Conservation (phyloP, 2,888 invertebrate genomes). For the Tetranychus truncatus region DNA sequence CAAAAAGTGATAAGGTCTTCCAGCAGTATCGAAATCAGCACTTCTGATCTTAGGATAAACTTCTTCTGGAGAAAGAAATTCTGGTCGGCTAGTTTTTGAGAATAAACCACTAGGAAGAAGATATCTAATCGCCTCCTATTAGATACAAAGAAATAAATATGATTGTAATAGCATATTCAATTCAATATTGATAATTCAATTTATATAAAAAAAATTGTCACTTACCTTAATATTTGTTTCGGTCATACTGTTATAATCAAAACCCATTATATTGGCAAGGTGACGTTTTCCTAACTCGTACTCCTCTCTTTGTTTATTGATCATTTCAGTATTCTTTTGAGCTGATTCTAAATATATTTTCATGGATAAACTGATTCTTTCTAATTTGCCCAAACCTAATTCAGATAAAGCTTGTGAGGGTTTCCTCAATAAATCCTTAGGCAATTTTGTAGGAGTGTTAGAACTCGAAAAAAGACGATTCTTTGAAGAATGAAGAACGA, state of each 20-base stretch:
- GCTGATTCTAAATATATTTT: conserved; percentile 65
- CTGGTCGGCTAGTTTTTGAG: conserved; percentile 60
- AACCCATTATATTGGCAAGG: conserved; percentile 96
- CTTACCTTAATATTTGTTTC: conserved; percentile 66
- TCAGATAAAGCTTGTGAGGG: not conserved
- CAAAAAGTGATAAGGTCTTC: conserved; percentile 70
- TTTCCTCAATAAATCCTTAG: not conserved
- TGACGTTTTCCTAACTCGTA: conserved; percentile 82
- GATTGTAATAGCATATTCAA: conserved; percentile 24
- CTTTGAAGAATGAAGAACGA: too few species aligned
- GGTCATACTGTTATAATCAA: conserved; percentile 67
- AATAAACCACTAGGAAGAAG: conserved; percentile 86
- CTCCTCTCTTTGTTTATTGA: conserved; percentile 55
- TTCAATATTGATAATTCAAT: conserved; percentile 18
- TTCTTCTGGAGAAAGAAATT: conserved; percentile 67
- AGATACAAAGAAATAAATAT: conserved; percentile 25
- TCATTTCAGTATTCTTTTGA: conserved; percentile 58
- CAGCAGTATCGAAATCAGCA: conserved; percentile 73
- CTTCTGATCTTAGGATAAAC: conserved; percentile 60
- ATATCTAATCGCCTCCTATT: conserved; percentile 67
- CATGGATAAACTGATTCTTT: conserved; percentile 67
- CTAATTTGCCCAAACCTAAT: conserved; percentile 10
- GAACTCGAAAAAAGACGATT: too few species aligned
- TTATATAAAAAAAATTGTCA: conserved; percentile 20
- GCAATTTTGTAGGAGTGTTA: not conserved